Conservation (phyloP, 92 coral and sea anemone genomes). For the Parazoanthus darwini region DNA sequence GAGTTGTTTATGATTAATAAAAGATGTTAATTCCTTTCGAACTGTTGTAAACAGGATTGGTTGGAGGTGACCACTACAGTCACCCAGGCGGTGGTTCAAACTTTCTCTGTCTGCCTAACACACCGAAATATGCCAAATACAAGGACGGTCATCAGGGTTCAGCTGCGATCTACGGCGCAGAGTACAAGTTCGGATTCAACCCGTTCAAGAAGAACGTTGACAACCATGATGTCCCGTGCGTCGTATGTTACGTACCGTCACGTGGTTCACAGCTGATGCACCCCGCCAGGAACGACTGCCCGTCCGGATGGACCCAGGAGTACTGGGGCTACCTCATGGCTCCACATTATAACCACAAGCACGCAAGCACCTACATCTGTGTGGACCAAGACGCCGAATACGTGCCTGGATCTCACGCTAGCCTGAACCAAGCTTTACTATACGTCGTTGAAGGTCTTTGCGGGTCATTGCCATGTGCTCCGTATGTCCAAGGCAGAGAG, state of each 20-base stretch:
- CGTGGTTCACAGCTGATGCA: too few species aligned
- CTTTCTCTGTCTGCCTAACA: background rate
- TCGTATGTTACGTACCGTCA: too few species aligned
- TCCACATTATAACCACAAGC: background rate
- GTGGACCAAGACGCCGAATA: slow-evolving; percentile 4
- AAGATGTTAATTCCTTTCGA: too few species aligned
- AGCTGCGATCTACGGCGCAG: background rate
- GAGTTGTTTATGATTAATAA: too few species aligned
- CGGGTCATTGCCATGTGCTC: background rate
- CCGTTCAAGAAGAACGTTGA: background rate
- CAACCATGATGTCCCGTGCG: background rate
- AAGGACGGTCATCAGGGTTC: background rate
- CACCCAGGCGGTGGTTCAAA: background rate
- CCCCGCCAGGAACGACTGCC: too few species aligned
- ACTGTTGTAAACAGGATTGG: background rate
- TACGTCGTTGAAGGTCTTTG: background rate
- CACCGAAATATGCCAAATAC: background rate
- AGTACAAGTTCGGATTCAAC: background rate
- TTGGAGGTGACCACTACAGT: background rate
- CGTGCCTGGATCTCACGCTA: background rate
- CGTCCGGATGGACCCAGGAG: background rate
- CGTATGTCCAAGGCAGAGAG: background rate
- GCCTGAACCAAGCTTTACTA: background rate
- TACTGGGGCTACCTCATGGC: slow-evolving; percentile 7
- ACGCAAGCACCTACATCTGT: background rate